These are phyloP conservation scores for Meteorus cinctellus DNA, from an alignment of 2,888 invertebrate species.

Conservation along the genomic window DNA sequence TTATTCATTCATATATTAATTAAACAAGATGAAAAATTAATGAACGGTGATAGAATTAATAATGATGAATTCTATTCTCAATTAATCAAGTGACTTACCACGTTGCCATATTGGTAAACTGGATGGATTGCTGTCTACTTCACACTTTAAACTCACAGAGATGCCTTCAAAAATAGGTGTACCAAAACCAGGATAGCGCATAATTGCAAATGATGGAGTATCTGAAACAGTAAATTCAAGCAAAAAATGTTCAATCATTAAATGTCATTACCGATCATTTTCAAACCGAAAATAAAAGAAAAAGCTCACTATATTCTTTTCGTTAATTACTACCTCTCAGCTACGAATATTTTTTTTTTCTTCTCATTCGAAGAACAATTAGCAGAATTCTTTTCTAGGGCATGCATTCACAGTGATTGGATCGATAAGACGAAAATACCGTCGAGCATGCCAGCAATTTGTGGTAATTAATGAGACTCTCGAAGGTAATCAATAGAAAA, in stretches of 20 bases:
- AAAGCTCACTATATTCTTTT: not conserved
- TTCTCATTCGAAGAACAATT: not conserved
- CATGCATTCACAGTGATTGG: not conserved
- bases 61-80: not conserved
- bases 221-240: constrained; percentile 77
- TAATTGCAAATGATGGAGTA: constrained; percentile 93
- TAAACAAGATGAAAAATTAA: constrained; percentile 29
- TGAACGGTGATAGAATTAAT: not conserved
- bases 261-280: not conserved
- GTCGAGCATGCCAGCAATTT: not conserved
- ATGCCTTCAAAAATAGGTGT: constrained; percentile 91
- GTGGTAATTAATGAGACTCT: constrained; percentile 13
- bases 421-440: constrained; percentile 2
- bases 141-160: constrained; percentile 91
- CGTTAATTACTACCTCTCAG: not conserved
- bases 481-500: not conserved
- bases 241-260: constrained; percentile 24
- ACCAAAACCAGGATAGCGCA: constrained; percentile 94
- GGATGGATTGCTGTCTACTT: constrained; percentile 94
- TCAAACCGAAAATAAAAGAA: not conserved
- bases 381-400: not conserved
- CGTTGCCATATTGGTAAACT: constrained; percentile 89
- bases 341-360: not conserved
- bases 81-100: constrained; percentile 70
- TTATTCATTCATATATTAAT: not conserved